phyloP scores from a whole-genome alignment of 1,140 invertebrate species.

The Oreohelix idahoensis region DNA sequence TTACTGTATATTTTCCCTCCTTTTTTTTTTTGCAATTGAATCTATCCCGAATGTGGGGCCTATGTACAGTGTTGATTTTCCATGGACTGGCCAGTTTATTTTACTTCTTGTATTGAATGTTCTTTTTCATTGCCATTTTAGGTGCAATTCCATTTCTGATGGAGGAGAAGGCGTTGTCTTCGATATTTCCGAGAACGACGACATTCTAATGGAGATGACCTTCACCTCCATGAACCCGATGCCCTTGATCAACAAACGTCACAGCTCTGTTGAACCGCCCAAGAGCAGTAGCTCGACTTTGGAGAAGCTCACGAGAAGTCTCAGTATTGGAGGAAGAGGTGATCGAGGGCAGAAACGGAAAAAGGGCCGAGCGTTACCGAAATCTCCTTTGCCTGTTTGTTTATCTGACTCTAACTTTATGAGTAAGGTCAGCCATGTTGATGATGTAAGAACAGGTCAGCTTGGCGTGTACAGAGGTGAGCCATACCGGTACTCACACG shows the following conservation, averaged over 20 bases:
- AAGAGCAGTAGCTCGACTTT: conserved; percentile 8
- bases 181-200: conserved; percentile 38
- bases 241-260: conserved; percentile 30
- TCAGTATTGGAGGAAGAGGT: conserved; percentile 37
- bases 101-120: too few relatives aligned
- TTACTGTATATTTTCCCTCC: too few relatives aligned
- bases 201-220: conserved; percentile 38
- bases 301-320: conserved; percentile 34
- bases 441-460: not conserved
- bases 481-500: not conserved
- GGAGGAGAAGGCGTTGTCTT: conserved; percentile 50
- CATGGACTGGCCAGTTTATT: too few relatives aligned
- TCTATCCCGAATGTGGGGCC: too few relatives aligned
- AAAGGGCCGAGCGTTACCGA: not conserved
- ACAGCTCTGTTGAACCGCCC: conserved; percentile 31
- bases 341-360: not conserved
- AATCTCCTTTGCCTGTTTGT: not conserved
- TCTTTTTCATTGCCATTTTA: conserved; percentile 25
- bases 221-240: not conserved
- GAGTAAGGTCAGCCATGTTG: not conserved
- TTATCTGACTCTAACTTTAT: conserved; percentile 12
- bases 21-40: too few relatives aligned
- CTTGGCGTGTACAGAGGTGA: not conserved
- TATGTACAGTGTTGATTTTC: too few relatives aligned
- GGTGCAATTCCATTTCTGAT: conserved; percentile 56